A percentile compares a stretch with the other conserved stretches of the same genome.
Evolutionary conservation across 2,797 vertebrate genomes (phyloP).

Genomic region (Pogonophryne albipinna): DNA sequence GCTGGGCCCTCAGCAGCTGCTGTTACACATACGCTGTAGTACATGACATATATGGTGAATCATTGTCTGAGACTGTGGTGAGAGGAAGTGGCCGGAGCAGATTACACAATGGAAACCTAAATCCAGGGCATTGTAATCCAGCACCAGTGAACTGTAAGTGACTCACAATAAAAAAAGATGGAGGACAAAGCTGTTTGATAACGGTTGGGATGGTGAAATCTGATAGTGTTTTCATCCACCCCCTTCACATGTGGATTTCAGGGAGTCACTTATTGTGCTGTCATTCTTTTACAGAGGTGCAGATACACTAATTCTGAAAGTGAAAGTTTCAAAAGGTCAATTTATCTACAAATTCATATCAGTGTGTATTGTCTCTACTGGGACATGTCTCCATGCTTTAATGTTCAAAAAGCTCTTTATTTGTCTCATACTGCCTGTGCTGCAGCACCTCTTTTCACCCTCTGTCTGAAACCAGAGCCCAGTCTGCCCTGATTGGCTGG

Average conservation of each 20-base stretch:
- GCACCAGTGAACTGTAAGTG: constrained; percentile 29
- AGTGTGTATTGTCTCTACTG: too few relatives aligned
- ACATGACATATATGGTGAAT: constrained; percentile 65
- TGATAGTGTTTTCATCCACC: constrained; percentile 18
- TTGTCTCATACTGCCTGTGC: too few relatives aligned
- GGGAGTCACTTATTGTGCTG: background rate
- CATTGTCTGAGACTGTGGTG: constrained; percentile 69
- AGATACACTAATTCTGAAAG: background rate
- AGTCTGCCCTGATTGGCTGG: too few relatives aligned
- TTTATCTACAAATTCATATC: too few relatives aligned
- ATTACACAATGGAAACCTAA: constrained; percentile 66
- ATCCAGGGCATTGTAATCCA: constrained; percentile 36
- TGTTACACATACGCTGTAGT: constrained; percentile 16
- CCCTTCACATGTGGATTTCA: constrained; percentile 27
- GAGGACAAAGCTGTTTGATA: constrained; percentile 49
- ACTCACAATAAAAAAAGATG: constrained; percentile 57
- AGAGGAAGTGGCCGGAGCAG: constrained; percentile 55
- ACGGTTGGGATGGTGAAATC: constrained; percentile 39
- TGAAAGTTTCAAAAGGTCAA: background rate
- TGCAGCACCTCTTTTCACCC: too few relatives aligned
- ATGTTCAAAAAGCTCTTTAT: too few relatives aligned
- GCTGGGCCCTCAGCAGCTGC: constrained; percentile 9
- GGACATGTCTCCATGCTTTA: too few relatives aligned
- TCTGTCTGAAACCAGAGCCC: too few relatives aligned
- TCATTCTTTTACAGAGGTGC: background rate